A percentile compares a stretch with the other conserved stretches of the same genome.
Conservation (phyloP, 2,797 vertebrate genomes). For the Microhierax caerulescens region DNA sequence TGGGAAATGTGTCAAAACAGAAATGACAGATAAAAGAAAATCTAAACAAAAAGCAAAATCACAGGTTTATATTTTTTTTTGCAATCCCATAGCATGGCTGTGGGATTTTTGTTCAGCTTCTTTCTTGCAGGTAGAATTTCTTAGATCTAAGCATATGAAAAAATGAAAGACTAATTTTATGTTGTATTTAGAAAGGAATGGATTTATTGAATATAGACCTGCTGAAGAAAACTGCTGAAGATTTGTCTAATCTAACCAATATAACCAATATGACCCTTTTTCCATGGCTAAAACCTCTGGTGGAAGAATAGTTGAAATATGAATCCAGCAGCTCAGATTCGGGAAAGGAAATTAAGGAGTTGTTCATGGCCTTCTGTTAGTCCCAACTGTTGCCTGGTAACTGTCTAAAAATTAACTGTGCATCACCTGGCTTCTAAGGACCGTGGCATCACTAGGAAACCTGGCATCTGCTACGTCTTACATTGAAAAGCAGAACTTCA, state of each 20-base stretch:
- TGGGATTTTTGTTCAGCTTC: background rate
- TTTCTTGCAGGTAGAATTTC: background rate
- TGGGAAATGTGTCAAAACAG: constrained; percentile 32
- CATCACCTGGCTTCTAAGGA: constrained; percentile 49
- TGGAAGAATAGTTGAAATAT: constrained; percentile 10
- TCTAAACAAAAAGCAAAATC: constrained; percentile 20
- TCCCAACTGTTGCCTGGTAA: constrained; percentile 60
- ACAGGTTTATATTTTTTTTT: background rate
- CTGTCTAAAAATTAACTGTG: constrained; percentile 56
- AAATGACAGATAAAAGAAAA: constrained; percentile 16
- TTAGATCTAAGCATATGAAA: background rate
- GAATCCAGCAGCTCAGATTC: background rate
- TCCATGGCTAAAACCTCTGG: background rate
- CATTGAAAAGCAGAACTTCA: background rate
- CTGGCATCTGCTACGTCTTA: background rate
- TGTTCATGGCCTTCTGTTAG: constrained; percentile 11
- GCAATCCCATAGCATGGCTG: background rate
- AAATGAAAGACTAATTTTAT: background rate
- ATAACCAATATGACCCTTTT: background rate
- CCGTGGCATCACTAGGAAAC: background rate
- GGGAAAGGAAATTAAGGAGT: constrained; percentile 3
- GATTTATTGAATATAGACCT: background rate
- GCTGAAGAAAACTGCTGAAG: background rate
- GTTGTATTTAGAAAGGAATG: background rate
- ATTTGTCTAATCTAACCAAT: background rate